Evolutionary conservation across 1,140 invertebrate species (phyloP).

Genomic region (Tribolium madens): DNA sequence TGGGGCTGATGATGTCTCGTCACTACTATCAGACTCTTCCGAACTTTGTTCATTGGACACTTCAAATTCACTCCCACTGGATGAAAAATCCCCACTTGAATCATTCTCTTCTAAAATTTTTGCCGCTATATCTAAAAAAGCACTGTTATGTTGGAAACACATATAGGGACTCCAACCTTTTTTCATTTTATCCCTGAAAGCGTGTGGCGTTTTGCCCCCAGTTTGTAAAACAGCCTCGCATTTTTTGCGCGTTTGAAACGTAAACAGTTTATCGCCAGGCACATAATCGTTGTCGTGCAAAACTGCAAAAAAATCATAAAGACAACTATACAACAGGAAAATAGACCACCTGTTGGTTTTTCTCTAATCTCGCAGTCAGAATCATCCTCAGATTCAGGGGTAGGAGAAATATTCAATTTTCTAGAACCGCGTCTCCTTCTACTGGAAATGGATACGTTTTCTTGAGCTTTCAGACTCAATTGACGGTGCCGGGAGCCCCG

Average conservation of each 20-base stretch:
- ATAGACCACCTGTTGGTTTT: background rate
- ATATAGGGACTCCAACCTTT: background rate
- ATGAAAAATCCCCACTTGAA: slow-evolving; percentile 51
- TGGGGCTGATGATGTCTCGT: slow-evolving; percentile 1
- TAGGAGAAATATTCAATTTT: too few species aligned
- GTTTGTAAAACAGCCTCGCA: slow-evolving; percentile 44
- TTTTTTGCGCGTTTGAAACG: slow-evolving; percentile 54
- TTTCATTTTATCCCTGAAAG: slow-evolving; percentile 49
- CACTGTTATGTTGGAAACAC: background rate
- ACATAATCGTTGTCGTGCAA: slow-evolving; percentile 56
- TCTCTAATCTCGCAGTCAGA: background rate
- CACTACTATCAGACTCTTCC: slow-evolving; percentile 37
- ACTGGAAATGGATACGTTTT: background rate
- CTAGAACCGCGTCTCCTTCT: background rate
- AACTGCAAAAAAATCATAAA: slow-evolving; percentile 13
- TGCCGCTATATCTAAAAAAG: slow-evolving; percentile 8
- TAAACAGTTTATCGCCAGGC: slow-evolving; percentile 55
- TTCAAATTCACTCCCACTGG: slow-evolving; percentile 55
- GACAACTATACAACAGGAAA: background rate
- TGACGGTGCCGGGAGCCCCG: background rate
- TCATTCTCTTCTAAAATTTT: slow-evolving; percentile 27
- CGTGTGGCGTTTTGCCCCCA: slow-evolving; percentile 55
- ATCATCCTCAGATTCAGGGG: background rate
- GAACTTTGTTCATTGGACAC: slow-evolving; percentile 42
- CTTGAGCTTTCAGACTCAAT: background rate